phyloP scores from a whole-genome alignment of 2,888 invertebrate species.

The Eupithecia subfuscata region DNA sequence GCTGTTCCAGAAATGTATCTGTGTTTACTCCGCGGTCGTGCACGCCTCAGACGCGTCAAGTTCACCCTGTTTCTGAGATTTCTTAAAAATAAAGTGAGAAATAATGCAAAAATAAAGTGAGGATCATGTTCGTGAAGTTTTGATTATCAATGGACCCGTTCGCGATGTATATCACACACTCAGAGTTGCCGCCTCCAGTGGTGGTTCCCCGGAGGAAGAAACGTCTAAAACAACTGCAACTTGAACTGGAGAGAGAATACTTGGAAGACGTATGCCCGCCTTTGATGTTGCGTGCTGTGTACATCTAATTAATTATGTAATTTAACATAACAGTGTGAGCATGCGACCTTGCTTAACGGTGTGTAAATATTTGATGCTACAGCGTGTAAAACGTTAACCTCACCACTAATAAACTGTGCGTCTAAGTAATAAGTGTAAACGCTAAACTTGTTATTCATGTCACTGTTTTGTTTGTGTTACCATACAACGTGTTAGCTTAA shows the following conservation, averaged over 20 bases:
- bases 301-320: conserved; percentile 42
- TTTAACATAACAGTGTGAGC: conserved; percentile 47
- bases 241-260: conserved; percentile 65
- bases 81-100: no score
- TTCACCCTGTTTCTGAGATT: conserved; percentile 61
- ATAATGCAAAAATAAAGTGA: conserved; percentile 56
- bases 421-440: conserved; percentile 5
- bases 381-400: conserved; percentile 29
- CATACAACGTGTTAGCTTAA: background rate
- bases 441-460: conserved; percentile 1
- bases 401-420: conserved; percentile 25
- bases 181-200: conserved; percentile 74
- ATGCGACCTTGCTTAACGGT: conserved; percentile 43
- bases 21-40: conserved; percentile 66
- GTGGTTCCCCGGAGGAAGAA: conserved; percentile 78
- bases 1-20: conserved; percentile 75
- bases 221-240: conserved; percentile 72
- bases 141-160: conserved; percentile 72
- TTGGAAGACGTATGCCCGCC: conserved; percentile 54
- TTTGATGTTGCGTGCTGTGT: conserved; percentile 45
- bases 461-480: conserved; percentile 10
- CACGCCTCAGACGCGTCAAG: conserved; percentile 60
- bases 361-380: conserved; percentile 36
- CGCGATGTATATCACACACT: conserved; percentile 75
- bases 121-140: conserved; percentile 49